Percentiles rank a stretch among this genome's conserved stretches.
phyloP scores from a whole-genome alignment of 2,888 invertebrate genomes.

The Tineola bisselliella region DNA sequence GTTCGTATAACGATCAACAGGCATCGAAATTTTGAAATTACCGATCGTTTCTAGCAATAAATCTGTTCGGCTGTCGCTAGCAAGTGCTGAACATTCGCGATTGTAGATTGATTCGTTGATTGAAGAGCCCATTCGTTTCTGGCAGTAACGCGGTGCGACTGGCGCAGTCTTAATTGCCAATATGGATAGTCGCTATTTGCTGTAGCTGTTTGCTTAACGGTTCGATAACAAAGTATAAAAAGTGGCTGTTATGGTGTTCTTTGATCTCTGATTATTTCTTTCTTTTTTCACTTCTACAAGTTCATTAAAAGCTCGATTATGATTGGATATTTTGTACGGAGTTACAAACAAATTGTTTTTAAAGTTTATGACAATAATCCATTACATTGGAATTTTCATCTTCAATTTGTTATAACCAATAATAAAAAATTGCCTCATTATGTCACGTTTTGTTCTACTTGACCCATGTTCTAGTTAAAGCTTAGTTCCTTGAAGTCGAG shows the following conservation, averaged over 20 bases:
- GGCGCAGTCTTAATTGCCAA: constrained; percentile 59
- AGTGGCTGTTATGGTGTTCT: background rate
- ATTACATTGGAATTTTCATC: no score
- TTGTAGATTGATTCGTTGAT: constrained; percentile 67
- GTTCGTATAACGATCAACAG: constrained; percentile 43
- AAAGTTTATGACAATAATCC: no score
- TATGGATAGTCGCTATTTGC: constrained; percentile 34
- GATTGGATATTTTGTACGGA: no score
- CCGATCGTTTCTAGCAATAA: constrained; percentile 54
- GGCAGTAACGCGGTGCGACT: constrained; percentile 34
- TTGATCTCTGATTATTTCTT: background rate
- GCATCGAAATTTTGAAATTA: constrained; percentile 61
- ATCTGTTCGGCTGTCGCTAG: constrained; percentile 60
- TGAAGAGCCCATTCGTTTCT: constrained; percentile 64
- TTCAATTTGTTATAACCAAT: no score
- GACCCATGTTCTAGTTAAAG: background rate
- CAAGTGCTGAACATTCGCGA: constrained; percentile 62
- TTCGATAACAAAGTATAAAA: background rate
- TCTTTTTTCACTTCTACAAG: background rate
- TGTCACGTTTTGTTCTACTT: background rate
- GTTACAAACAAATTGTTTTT: no score
- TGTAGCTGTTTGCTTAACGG: background rate
- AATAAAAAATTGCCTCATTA: background rate
- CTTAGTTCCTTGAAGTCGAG: background rate
- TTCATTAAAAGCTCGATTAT: background rate